phyloP scores from a whole-genome alignment of 2,797 vertebrate genomes.

The Arrhamphus sclerolepis region DNA sequence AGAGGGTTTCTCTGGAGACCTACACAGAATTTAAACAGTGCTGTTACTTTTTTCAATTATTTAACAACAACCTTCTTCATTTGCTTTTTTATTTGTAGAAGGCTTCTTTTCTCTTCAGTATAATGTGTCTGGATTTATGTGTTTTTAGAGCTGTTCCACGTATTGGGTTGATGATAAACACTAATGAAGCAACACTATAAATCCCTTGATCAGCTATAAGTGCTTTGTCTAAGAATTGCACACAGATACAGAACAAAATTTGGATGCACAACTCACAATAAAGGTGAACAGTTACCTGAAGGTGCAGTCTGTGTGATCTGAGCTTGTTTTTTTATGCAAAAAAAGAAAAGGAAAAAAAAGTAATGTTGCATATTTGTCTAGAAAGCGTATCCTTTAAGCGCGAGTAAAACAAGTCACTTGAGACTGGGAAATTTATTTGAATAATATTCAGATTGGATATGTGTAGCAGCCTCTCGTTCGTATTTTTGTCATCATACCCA shows the following conservation, averaged over 20 bases:
- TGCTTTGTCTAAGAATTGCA: conserved; percentile 25
- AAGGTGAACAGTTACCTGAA: conserved; percentile 63
- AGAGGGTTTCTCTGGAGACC: conserved; percentile 54
- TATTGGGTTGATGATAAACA: conserved; percentile 17
- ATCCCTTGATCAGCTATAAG: conserved; percentile 28
- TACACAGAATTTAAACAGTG: conserved; percentile 49
- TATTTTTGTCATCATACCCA: conserved; percentile 55
- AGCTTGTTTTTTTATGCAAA: conserved; percentile 34
- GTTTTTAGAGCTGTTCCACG: conserved; percentile 16
- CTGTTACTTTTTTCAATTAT: conserved; percentile 40
- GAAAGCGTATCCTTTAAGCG: conserved; percentile 53
- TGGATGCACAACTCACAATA: conserved; percentile 27
- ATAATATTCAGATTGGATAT: conserved; percentile 50
- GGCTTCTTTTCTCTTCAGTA: conserved; percentile 27
- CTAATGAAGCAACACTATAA: conserved; percentile 18
- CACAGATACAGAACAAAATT: conserved; percentile 17
- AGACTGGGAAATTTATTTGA: conserved; percentile 54
- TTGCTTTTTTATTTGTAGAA: conserved; percentile 42
- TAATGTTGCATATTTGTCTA: conserved; percentile 47
- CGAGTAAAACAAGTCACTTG: conserved; percentile 59
- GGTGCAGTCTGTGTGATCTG: conserved; percentile 54
- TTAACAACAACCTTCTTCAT: conserved; percentile 30
- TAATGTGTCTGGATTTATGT: conserved; percentile 7
- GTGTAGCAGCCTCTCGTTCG: conserved; percentile 23
- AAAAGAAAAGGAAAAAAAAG: conserved; percentile 34